Conservation (phyloP, 2,888 invertebrate genomes). For the Scaptomyza reducta region DNA sequence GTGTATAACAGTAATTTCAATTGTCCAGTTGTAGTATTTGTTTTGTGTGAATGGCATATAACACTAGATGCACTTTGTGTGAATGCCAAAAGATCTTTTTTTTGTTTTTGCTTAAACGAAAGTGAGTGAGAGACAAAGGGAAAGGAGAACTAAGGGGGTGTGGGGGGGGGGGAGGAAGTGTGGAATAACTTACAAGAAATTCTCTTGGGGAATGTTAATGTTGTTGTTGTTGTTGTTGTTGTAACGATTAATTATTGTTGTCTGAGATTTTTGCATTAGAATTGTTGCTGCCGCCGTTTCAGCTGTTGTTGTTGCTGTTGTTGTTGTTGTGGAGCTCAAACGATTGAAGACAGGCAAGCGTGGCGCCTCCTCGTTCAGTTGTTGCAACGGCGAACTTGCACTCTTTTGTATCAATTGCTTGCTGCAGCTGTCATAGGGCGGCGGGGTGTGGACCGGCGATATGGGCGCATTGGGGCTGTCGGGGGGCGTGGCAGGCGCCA, state of each 20-base stretch:
- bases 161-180: neutral
- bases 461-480: constrained; percentile 83
- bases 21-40: neutral
- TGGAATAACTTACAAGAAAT: constrained; percentile 17
- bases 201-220: constrained; percentile 26
- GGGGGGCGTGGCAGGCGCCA: constrained; percentile 80
- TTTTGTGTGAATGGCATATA: constrained; percentile 5
- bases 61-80: constrained; percentile 2
- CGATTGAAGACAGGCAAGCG: constrained; percentile 93
- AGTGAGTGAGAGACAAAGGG: neutral
- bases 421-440: constrained; percentile 64
- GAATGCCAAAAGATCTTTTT: constrained; percentile 6
- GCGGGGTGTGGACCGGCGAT: constrained; percentile 83
- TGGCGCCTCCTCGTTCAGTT: constrained; percentile 81
- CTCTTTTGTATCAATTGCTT: constrained; percentile 80
- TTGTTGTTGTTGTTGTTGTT: constrained; percentile 8
- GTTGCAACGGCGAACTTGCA: constrained; percentile 67
- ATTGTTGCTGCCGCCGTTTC: constrained; percentile 5
- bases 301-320: neutral
- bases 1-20: constrained; percentile 3
- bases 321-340: constrained; percentile 85
- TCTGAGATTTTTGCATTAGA: constrained; percentile 32
- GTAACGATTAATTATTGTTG: constrained; percentile 18
- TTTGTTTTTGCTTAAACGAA: neutral
- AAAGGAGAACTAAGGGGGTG: neutral